Conservation (phyloP, 2,113 vertebrate genomes). For the Ursus arctos region DNA sequence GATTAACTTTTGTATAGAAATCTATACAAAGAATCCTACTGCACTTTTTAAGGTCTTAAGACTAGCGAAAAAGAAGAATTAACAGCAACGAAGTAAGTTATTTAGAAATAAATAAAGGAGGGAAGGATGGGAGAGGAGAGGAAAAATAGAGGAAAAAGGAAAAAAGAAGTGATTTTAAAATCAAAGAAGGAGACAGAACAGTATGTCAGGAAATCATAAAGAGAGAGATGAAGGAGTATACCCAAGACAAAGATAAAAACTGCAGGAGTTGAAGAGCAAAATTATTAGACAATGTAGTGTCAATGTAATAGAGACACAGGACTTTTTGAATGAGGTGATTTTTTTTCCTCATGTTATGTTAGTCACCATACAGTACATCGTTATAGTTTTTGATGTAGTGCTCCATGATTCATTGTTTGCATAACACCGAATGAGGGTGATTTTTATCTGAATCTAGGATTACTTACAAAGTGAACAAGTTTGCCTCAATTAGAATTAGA, state of each 20-base stretch:
- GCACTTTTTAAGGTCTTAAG: neutral
- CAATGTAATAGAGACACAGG: neutral
- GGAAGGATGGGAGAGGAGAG: neutral
- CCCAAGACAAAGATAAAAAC: neutral
- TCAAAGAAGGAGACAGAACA: neutral
- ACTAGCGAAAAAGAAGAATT: neutral
- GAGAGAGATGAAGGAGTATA: neutral
- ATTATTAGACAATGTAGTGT: neutral
- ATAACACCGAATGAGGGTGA: neutral
- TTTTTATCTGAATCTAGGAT: constrained; percentile 24
- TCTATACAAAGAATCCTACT: neutral
- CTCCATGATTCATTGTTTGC: no score
- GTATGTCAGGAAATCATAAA: neutral
- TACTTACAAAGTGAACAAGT: constrained; percentile 4
- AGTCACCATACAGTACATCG: no score
- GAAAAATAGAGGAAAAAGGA: neutral
- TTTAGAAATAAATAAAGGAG: neutral
- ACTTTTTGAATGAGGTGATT: neutral
- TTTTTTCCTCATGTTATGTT: no score
- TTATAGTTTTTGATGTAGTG: no score
- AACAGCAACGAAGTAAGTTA: neutral
- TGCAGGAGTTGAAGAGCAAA: neutral
- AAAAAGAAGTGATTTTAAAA: neutral
- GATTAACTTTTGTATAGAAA: neutral
- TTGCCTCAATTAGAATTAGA: neutral